phyloP scores from a whole-genome alignment of 2,113 vertebrate genomes.

The Gasterosteus nipponicus region DNA sequence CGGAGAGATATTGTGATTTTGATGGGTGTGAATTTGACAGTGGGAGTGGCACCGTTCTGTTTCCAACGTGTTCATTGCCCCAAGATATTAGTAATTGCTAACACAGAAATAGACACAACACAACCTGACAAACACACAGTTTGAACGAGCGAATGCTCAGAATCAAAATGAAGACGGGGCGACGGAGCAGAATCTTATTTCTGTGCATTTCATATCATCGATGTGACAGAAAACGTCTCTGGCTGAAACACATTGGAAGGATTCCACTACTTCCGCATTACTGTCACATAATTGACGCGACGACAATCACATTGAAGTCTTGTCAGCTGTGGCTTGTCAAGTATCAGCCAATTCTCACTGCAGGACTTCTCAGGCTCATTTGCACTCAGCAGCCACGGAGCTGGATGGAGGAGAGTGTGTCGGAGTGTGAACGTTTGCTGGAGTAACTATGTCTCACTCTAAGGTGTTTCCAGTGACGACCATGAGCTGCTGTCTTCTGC shows the following conservation, averaged over 20 bases:
- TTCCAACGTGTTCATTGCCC: conserved; percentile 32
- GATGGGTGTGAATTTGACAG: conserved; percentile 45
- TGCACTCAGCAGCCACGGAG: conserved; percentile 31
- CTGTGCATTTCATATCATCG: conserved; percentile 6
- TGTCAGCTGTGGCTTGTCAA: conserved; percentile 21
- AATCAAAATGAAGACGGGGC: conserved; percentile 21
- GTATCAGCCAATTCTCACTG: conserved; percentile 23
- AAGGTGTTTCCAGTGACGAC: conserved; percentile 9
- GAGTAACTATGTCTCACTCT: neutral
- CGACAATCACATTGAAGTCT: conserved; percentile 31
- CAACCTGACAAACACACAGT: conserved; percentile 36
- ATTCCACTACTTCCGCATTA: conserved; percentile 30
- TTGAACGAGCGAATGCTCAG: conserved; percentile 20
- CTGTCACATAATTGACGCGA: conserved; percentile 28
- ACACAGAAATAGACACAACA: conserved; percentile 28
- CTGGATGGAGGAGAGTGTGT: conserved; percentile 22
- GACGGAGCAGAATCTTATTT: conserved; percentile 22
- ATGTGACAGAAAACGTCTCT: conserved; percentile 24
- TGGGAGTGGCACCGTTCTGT: conserved; percentile 42
- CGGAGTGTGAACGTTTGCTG: conserved; percentile 26
- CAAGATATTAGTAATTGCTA: conserved; percentile 37
- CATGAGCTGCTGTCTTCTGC: conserved; percentile 9
- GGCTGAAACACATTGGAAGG: conserved; percentile 10
- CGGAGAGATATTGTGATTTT: conserved; percentile 53
- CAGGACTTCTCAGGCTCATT: conserved; percentile 34